Evolutionary conservation across 2,888 invertebrate species (phyloP), one percentile per base, ranked within the genome.

Genomic region (Lutraria lutraria): DNA sequence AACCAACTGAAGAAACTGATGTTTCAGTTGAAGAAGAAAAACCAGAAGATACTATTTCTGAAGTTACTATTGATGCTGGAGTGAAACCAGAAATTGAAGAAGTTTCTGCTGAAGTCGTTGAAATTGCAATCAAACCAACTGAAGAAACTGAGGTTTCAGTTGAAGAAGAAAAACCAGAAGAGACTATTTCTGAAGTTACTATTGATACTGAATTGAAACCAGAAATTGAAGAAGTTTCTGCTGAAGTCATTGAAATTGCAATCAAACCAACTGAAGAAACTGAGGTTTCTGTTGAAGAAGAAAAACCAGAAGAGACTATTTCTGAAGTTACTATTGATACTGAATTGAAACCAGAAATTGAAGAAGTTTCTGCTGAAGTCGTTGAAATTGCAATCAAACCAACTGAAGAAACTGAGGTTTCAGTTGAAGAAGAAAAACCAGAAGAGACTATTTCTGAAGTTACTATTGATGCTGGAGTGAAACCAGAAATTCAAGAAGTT

Each of bases 341-440:
- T 79, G 89, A 90, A n/a, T 54, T 84, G 2, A 87, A 81, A 80
- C 86, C 83, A 21, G 81, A 72, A 21, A 85, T 85, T 76, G 85
- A 89, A 83, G 83, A 86, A 56, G 16, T 79, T 25, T 29, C 68
- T 2, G 12, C 81, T 52, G 88, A 88, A 63, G 82, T 79, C 34
- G 81, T 86, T 4, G 56, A 68, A 80, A 85, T 89, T 25, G 89
- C 84, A 81, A 86, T 83, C 15, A 81, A 81, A 56, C 81, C 81
- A 0, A 56, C 29, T 15, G 63, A 68, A 8, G 63, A 68, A 68
- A 29, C 56, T 29, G 25, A 43, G 25, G 53, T 81, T 81, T 54
- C 54, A 6, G 21, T 56, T 29, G 81, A 56, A 56, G 25, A 8
- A 31, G 29, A 13, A 25, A 56, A 81, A 81, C 81, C 31, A 29